phyloP scores from a whole-genome alignment of 2,113 vertebrate genomes.

The Ammospiza caudacuta region DNA sequence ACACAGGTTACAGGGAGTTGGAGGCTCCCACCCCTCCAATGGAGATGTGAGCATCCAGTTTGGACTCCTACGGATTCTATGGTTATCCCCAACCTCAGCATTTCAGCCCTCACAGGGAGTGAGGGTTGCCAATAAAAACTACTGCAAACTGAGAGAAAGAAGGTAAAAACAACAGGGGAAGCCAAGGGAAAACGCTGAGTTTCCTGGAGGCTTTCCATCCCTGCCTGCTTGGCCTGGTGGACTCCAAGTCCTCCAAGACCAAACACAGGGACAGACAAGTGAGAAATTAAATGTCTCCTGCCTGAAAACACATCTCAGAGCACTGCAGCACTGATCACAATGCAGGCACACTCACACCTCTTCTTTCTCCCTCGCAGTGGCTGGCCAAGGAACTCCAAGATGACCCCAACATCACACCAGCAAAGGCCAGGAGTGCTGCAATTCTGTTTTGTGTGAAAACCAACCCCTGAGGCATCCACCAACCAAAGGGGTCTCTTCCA shows the following conservation, averaged over 20 bases:
- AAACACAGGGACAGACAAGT: not conserved
- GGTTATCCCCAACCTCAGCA: not conserved
- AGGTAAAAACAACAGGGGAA: not conserved
- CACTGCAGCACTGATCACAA: rapidly evolving
- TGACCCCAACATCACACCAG: not conserved
- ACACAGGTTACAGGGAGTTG: not conserved
- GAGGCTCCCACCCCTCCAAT: not conserved
- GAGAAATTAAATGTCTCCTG: not conserved
- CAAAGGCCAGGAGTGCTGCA: not conserved
- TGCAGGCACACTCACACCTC: not conserved
- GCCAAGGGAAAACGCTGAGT: conserved; percentile 21
- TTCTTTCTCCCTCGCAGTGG: not conserved
- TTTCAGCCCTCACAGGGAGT: not conserved
- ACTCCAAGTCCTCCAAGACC: not conserved
- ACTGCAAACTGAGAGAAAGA: not conserved
- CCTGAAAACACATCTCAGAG: not conserved
- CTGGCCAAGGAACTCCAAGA: not conserved
- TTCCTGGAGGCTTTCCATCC: conserved; percentile 15
- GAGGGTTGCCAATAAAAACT: not conserved
- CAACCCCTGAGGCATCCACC: not conserved
- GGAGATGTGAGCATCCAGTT: not conserved
- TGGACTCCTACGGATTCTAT: rapidly evolving
- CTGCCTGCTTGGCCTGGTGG: not conserved
- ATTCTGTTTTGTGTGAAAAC: not conserved
- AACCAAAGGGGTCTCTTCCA: not conserved